These are phyloP conservation scores for Mythimna impura DNA, from an alignment of 2,888 invertebrate species.

Conservation along the genomic window DNA sequence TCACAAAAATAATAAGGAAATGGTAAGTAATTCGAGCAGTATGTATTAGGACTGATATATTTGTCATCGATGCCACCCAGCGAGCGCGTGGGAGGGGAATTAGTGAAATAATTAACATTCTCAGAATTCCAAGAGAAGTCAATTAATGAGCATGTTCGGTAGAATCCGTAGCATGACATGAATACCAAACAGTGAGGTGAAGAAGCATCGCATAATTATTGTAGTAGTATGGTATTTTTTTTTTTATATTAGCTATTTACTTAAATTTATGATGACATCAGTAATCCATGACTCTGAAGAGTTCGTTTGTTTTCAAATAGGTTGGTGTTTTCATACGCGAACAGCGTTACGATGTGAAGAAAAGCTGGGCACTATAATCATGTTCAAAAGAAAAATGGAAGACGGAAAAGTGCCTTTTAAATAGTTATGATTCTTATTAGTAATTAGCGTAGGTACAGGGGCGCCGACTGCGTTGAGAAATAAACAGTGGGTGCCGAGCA, in stretches of 20 bases:
- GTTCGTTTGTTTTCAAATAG: no score
- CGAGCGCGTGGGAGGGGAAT: constrained; percentile 47
- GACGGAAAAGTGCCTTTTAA: no score
- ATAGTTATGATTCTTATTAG: no score
- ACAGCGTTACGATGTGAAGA: no score
- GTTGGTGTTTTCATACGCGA: no score
- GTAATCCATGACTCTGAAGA: no score
- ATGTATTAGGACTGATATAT: constrained; percentile 18
- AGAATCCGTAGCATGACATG: constrained; percentile 6
- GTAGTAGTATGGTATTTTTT: background rate
- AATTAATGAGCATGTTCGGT: constrained; percentile 36
- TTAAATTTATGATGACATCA: no score
- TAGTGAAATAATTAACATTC: constrained; percentile 56
- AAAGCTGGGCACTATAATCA: no score
- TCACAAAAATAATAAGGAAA: constrained; percentile 11
- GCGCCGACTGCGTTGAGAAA: no score
- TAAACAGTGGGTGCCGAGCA: no score
- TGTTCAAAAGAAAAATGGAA: no score
- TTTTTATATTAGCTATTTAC: background rate
- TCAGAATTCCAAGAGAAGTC: constrained; percentile 23
- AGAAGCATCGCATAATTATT: background rate
- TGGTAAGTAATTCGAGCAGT: constrained; percentile 12
- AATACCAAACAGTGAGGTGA: background rate
- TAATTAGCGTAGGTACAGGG: no score
- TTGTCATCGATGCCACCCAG: constrained; percentile 44